Percentiles rank a stretch among this genome's conserved stretches.
phyloP scores from a whole-genome alignment of 1,140 invertebrate species.

The Magallana ariakensis region DNA sequence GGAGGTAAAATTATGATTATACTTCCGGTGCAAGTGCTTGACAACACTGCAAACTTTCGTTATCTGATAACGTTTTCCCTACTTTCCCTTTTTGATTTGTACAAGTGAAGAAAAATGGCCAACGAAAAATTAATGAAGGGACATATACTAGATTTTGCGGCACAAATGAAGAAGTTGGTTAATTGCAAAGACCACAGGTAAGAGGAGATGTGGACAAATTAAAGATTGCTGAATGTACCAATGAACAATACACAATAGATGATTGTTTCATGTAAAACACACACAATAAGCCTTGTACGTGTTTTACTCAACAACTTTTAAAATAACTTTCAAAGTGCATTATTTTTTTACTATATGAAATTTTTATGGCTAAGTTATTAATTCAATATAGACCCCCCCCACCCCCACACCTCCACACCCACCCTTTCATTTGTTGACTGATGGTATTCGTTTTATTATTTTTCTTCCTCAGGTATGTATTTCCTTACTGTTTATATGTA shows the following conservation, averaged over 20 bases:
- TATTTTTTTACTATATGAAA: too few relatives aligned
- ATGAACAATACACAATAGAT: too few relatives aligned
- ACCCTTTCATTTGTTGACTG: too few relatives aligned
- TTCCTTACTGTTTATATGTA: too few relatives aligned
- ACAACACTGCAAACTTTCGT: conserved; percentile 40
- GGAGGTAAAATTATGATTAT: neutral
- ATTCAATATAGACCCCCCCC: too few relatives aligned
- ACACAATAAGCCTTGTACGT: too few relatives aligned
- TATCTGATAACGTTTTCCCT: conserved; percentile 30
- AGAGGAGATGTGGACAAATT: neutral
- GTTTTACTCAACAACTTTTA: too few relatives aligned
- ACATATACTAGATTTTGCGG: conserved; percentile 79
- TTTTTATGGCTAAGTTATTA: too few relatives aligned
- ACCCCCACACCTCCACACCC: too few relatives aligned
- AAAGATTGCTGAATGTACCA: neutral
- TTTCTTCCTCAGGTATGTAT: too few relatives aligned
- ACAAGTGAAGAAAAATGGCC: conserved; percentile 51
- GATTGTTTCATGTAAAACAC: neutral
- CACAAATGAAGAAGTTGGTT: conserved; percentile 76
- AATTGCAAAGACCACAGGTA: conserved; percentile 78
- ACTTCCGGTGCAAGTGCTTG: conserved; percentile 44
- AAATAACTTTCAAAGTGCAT: too few relatives aligned
- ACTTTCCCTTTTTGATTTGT: conserved; percentile 13
- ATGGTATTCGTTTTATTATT: too few relatives aligned
- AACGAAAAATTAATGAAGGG: conserved; percentile 71